Base-by-base conservation (phyloP, 2,888 invertebrate species). In the Acutogordius australiensis region DNA sequence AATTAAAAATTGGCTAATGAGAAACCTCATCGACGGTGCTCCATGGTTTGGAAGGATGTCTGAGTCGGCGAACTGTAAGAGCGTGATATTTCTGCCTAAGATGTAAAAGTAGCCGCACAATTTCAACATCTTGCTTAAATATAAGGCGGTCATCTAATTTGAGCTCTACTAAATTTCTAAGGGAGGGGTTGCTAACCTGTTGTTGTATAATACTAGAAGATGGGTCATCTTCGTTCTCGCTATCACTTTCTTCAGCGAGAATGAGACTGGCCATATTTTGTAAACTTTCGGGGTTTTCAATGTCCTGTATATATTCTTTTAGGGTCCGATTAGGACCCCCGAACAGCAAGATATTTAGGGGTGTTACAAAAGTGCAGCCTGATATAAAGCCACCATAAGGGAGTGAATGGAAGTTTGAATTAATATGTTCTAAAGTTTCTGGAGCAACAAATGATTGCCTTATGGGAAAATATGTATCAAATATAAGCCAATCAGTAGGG, bases 401-500 rank as follows among this genome's bases (percentile, higher is more conserved):
- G n/a, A n/a, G n/a, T n/a, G n/a, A n/a, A n/a, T n/a, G n/a, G n/a
- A n/a, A n/a, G n/a, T n/a, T n/a, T n/a, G n/a, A n/a, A n/a, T n/a
- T n/a, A n/a, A n/a, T n/a, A n/a, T n/a, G n/a, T n/a, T n/a, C n/a
- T n/a, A n/a, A n/a, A n/a, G n/a, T n/a, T n/a, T n/a, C n/a, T n/a
- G n/a, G n/a, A n/a, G n/a, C n/a, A n/a, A n/a, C n/a, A n/a, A n/a
- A n/a, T n/a, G n/a, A n/a, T n/a, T n/a, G n/a, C n/a, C n/a, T n/a
- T n/a, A n/a, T n/a, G n/a, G n/a, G n/a, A n/a, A n/a, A n/a, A n/a
- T n/a, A n/a, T n/a, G n/a, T n/a, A 23, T 84, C 84, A 67, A 80
- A 90, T 13, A 84, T 75, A 21, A 87, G 71, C 86, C 87, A 90
- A 66, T 84, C 81, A 13, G 80, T 78, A n/a, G n/a, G n/a, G n/a